Percentiles rank a stretch among this genome's conserved stretches.
These are phyloP conservation scores for Euphydryas editha DNA, from an alignment of 2,888 invertebrate genomes.

Conservation along the genomic window DNA sequence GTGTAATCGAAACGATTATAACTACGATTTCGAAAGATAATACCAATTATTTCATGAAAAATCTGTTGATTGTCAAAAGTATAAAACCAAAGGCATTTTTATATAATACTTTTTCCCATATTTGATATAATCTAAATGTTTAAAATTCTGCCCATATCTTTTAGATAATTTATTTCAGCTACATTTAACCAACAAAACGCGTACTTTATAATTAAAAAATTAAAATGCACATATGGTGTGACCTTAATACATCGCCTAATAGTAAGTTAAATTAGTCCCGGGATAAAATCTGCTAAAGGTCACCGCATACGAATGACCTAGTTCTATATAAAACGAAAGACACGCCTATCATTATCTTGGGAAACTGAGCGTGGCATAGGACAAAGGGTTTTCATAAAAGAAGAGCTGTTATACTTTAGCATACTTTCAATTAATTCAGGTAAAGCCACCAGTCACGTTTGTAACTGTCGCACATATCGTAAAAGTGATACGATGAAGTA, in stretches of 20 bases:
- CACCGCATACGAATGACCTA: conserved; percentile 34
- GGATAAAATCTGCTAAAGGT: conserved; percentile 19
- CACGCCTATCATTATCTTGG: conserved; percentile 36
- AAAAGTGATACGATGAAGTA: too few relatives aligned
- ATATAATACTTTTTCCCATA: too few relatives aligned
- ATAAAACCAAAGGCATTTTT: too few relatives aligned
- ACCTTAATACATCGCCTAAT: conserved; percentile 15
- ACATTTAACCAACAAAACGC: background rate
- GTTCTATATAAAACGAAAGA: conserved; percentile 31
- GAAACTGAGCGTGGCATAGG: conserved; percentile 19
- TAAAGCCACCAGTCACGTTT: background rate
- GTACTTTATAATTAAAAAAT: background rate
- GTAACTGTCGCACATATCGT: background rate
- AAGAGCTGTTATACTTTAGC: background rate
- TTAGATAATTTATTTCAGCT: background rate
- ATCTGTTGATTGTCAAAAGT: too few relatives aligned
- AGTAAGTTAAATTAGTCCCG: conserved; percentile 21
- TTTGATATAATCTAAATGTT: too few relatives aligned
- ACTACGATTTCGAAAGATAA: too few relatives aligned
- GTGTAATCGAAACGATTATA: too few relatives aligned
- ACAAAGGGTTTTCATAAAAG: conserved; percentile 31
- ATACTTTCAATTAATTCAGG: background rate
- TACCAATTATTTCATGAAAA: too few relatives aligned
- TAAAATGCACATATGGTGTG: background rate
- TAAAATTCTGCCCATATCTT: too few relatives aligned